Conservation (phyloP, 2,888 invertebrate species). For the Aromia moschata region DNA sequence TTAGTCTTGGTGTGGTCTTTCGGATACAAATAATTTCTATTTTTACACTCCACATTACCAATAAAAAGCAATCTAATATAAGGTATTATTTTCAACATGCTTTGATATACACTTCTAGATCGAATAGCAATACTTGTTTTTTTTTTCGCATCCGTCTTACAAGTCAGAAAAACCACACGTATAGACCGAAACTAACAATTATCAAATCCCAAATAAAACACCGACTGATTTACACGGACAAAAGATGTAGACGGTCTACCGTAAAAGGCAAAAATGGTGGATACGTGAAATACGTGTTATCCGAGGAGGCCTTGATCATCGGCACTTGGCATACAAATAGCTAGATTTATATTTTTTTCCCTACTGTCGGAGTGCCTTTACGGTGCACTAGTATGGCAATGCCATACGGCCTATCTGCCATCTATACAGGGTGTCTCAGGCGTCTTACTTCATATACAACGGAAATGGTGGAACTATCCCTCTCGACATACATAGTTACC, state of each 20-base stretch:
- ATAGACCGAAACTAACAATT: slow-evolving; percentile 37
- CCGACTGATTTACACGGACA: slow-evolving; percentile 33
- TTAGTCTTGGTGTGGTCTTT: too few relatives aligned
- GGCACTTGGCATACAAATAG: slow-evolving; percentile 57
- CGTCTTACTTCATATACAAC: too few relatives aligned
- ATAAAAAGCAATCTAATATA: too few relatives aligned
- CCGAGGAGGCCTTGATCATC: slow-evolving; percentile 54
- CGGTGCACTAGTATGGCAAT: slow-evolving; percentile 37
- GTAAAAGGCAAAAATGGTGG: slow-evolving; percentile 54
- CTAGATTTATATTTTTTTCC: slow-evolving; percentile 53
- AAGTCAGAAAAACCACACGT: slow-evolving; percentile 7
- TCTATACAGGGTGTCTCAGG: too few relatives aligned
- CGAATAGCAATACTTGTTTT: too few relatives aligned
- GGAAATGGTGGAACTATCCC: too few relatives aligned
- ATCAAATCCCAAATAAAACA: slow-evolving; percentile 27
- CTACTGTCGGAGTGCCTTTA: slow-evolving; percentile 35
- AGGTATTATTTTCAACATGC: too few relatives aligned
- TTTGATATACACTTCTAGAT: too few relatives aligned
- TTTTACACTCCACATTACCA: too few relatives aligned
- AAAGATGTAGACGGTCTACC: slow-evolving; percentile 47
- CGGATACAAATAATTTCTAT: too few relatives aligned
- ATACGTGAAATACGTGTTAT: slow-evolving; percentile 57
- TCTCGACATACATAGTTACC: too few relatives aligned
- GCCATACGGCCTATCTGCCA: slow-evolving; percentile 22
- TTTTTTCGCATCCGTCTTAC: too few relatives aligned